Base-by-base conservation (phyloP, 2,797 vertebrate genomes). In the Paramormyrops hopkinsi region DNA sequence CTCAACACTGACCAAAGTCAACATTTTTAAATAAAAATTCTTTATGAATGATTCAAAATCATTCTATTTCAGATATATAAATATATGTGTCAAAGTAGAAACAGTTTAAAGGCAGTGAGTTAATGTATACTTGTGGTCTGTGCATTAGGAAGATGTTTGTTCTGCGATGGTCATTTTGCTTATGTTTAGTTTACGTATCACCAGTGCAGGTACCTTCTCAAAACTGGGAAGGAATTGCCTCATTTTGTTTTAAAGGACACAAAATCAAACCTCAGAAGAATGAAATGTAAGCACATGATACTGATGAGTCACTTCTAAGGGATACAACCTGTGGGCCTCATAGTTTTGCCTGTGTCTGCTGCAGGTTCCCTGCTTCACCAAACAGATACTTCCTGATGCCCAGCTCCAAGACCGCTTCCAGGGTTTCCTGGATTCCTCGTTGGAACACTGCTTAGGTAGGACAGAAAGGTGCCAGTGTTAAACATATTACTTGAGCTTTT, bases 341-440 rank as follows among this genome's bases (percentile, higher is more conserved):
- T 6, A n/a, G 14, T 79, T 6, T 44, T 79, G 17, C 37, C 73
- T 44, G 37, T 79, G 73, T 41, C 65, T 3, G 22, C 14, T 56
- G n/a, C 25, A 89, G 88, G 54, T 50, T 19, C 44, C 82, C 41
- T 25, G 14, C 37, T 3, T 83, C 56, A 65, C 44, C 7, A 65
- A 51, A 33, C n/a, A 50, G 19, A 22, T 19, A 22, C 83, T 88
- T 41, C 69, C 92, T 12, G 91, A 91, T 90, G 90, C 87, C 69
- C 93, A 95, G 89, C 95, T 93, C 92, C 93, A 94, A 41, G 93
- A 94, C 62, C 91, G 93, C 89, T 90, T 95, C 90, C 92, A 94
- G 90, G 91, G 51, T 89, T 94, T 94, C 22, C 91, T 95, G 88
- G 92, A 44, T 88, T 93, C 93, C 59, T 91, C 94, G 87, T 76